Conservation (phyloP, 92 coral and sea anemone species). For the Phenganax marumi region DNA sequence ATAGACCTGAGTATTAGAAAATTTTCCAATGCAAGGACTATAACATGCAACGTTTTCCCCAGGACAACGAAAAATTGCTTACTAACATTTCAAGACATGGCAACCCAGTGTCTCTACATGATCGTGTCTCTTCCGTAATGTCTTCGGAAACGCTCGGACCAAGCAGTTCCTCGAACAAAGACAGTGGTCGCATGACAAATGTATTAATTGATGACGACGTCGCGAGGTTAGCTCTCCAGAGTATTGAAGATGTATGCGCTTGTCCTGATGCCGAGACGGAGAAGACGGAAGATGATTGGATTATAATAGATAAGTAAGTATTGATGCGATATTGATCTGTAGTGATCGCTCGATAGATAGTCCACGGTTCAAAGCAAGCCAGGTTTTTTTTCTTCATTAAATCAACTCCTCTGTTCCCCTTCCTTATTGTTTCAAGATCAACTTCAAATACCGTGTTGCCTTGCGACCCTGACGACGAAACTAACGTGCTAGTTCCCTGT, state of each 20-base stretch:
- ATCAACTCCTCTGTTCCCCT: background rate
- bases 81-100: too few species aligned
- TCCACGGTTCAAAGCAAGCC: background rate
- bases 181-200: constrained; percentile 13
- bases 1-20: background rate
- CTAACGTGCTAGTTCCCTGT: constrained; percentile 12
- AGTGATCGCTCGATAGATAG: background rate
- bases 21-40: background rate
- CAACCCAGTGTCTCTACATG: too few species aligned
- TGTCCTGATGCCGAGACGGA: constrained; percentile 16
- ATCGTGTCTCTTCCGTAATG: background rate
- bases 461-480: constrained; percentile 18
- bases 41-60: background rate
- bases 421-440: constrained; percentile 7
- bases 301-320: constrained; percentile 26
- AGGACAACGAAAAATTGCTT: too few species aligned
- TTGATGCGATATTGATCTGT: background rate
- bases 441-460: constrained; percentile 14
- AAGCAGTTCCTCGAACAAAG: constrained; percentile 22
- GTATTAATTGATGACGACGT: constrained; percentile 12
- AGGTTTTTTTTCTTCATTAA: background rate
- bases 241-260: background rate
- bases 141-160: background rate
- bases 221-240: background rate
- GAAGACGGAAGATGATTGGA: constrained; percentile 24